A percentile compares a stretch with the other conserved stretches of the same genome.
phyloP scores from a whole-genome alignment of 2,797 vertebrate species.

The Chiloscyllium punctatum region DNA sequence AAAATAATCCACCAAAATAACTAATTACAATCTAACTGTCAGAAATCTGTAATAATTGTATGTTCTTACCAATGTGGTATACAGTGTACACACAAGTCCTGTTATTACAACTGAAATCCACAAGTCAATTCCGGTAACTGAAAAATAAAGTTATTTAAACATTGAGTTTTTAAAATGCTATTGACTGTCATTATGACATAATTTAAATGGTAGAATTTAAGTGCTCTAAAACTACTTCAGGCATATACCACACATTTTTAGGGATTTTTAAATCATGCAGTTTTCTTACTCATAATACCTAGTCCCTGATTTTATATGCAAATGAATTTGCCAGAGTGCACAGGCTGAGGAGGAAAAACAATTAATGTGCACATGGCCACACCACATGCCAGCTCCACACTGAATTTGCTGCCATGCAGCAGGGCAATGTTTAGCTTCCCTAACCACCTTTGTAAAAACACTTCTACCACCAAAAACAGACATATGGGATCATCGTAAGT shows the following conservation, averaged over 20 bases:
- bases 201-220: neutral
- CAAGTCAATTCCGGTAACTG: neutral
- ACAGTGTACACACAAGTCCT: constrained; percentile 2
- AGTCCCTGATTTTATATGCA: neutral
- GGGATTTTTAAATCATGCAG: neutral
- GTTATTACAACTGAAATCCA: neutral
- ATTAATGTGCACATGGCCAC: neutral
- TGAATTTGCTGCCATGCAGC: neutral
- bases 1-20: neutral
- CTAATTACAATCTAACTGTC: neutral
- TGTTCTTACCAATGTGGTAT: neutral
- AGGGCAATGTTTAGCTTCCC: too few relatives aligned
- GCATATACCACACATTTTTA: too few relatives aligned
- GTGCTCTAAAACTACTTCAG: neutral
- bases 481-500: too few relatives aligned
- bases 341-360: neutral
- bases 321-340: neutral
- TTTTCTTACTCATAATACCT: neutral
- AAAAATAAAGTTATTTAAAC: neutral
- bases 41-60: neutral
- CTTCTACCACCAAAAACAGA: too few relatives aligned
- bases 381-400: neutral
- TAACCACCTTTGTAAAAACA: too few relatives aligned
- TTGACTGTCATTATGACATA: neutral
- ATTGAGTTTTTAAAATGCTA: neutral